Base-by-base conservation (phyloP, 1,140 invertebrate species). In the Cotesia chilonis region DNA sequence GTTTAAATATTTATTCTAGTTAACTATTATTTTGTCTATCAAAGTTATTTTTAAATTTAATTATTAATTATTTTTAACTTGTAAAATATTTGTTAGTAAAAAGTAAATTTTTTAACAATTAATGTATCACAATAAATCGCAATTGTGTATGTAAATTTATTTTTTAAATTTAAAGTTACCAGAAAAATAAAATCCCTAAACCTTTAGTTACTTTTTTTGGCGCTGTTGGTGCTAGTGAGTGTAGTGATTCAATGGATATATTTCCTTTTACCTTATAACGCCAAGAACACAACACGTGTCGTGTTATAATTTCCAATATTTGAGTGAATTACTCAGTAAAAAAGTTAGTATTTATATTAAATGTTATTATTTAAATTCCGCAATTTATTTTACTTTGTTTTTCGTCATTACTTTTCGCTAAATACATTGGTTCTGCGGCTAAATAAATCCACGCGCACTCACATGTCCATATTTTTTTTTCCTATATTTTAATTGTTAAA, bases 221-320 rank as follows among this genome's bases (percentile, higher is more conserved):
- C 7, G 41, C 41, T 9, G 7, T 47, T 41, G 10, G 10, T 47
- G 6, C 6, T 1, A 6, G 6, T 47, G 0, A 47, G 6, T 47
- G 10, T 47, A 47, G 41, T 2, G 41, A 2, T 47, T 47, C 41
- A 12, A 67, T 12, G 4, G 35, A 52, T 72, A 37, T 63, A 28
- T 76, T 79, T 78, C 80, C 82, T 84, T 83, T 74, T 74, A 79
- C 73, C 75, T 70, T 64, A 71, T 77, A 75, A 81, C 81, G 76
- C 79, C 79, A 75, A 72, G 57, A 65, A 59, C 63, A 57, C 78
- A 83, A 78, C 83, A 84, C 83, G 81, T 84, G 83, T 80, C 77
- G 76, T 65, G 75, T 64, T 74, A 59, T 79, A 77, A 75, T 83
- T 80, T 68, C 76, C 75, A 64, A 77, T 78, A 79, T 79, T 75